phyloP scores from a whole-genome alignment of 2,888 invertebrate genomes.

The Cantharis rufa region DNA sequence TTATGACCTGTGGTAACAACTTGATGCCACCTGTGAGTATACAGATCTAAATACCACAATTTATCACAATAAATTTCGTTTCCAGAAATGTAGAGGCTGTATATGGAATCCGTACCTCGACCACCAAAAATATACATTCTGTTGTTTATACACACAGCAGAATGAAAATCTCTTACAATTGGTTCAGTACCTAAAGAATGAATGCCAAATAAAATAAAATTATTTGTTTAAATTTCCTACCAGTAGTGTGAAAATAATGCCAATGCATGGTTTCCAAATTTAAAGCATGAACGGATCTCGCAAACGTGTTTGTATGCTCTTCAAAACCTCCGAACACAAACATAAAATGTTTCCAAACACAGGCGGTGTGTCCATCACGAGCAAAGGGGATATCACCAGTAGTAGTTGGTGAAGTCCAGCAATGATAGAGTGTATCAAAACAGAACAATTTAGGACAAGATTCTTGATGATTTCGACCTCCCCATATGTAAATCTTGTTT shows the following conservation, averaged over 20 bases:
- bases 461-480: conserved; percentile 84
- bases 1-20: conserved; percentile 65
- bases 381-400: conserved; percentile 76
- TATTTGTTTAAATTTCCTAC: conserved; percentile 48
- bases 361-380: conserved; percentile 91
- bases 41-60: conserved; percentile 76
- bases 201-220: background rate
- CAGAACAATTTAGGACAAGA: conserved; percentile 81
- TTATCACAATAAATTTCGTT: conserved; percentile 80
- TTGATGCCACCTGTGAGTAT: conserved; percentile 69
- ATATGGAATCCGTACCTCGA: conserved; percentile 68
- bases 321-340: conserved; percentile 92
- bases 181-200: conserved; percentile 45
- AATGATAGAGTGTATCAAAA: conserved; percentile 73
- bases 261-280: conserved; percentile 75
- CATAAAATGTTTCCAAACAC: conserved; percentile 78
- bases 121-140: conserved; percentile 92
- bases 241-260: conserved; percentile 66
- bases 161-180: conserved; percentile 84
- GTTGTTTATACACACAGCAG: conserved; percentile 75
- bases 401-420: conserved; percentile 70
- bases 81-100: conserved; percentile 65
- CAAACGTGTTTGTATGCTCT: conserved; percentile 79
- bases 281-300: conserved; percentile 76
- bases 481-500: conserved; percentile 85